Evolutionary conservation across 2,888 invertebrate genomes (phyloP), one percentile per base, ranked within the genome.

Genomic region (Itoplectis maculator): DNA sequence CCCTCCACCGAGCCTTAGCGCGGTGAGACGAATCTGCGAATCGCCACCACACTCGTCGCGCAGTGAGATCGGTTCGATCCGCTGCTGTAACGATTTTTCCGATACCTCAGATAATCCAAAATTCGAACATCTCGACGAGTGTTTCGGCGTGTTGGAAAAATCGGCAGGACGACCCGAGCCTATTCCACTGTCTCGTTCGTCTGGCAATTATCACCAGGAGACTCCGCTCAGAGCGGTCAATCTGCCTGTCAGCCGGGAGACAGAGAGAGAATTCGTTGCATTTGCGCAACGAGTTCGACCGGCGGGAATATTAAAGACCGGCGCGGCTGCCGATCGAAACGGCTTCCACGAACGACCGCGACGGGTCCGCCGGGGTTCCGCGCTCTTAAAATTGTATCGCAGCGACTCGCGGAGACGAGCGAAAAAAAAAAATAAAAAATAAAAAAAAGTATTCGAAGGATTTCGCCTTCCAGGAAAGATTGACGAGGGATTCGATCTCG

Each of bases 391-490:
- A 47, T 45, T 23, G 45, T 45, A 47, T 42, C n/a, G 2, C 35
- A 47, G 40, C 9, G 3, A 3, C 29, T 15, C 18, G 13, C 18
- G n/a, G 23, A 59, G 20, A 59, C 45, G 5, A 45, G 56, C n/a
- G n/a, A 72, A 54, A 79, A 29, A 74, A 70, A 29, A n/a, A 63
- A 63, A 42, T 15, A 37, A 76, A 23, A 40, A 35, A 63, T 18
- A 65, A 59, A 63, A 29, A 47, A 40, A 61, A 61, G 7, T n/a
- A 23, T 47, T 13, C 7, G 11, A 51, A 68, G 20, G 54, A 70
- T 23, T 40, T 54, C 35, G 35, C 63, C 63, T 63, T 63, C 63
- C 42, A 63, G 63, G 63, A 42, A 63, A 42, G 18, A 15, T 5
- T 1, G 9, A 15, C 49, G 35, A 68, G 18, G 15, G 11, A 4